Evolutionary conservation across 30 jellyfish, hydroid and myxozoan genomes (phyloP).

Genomic region (Aurelia sp.): DNA sequence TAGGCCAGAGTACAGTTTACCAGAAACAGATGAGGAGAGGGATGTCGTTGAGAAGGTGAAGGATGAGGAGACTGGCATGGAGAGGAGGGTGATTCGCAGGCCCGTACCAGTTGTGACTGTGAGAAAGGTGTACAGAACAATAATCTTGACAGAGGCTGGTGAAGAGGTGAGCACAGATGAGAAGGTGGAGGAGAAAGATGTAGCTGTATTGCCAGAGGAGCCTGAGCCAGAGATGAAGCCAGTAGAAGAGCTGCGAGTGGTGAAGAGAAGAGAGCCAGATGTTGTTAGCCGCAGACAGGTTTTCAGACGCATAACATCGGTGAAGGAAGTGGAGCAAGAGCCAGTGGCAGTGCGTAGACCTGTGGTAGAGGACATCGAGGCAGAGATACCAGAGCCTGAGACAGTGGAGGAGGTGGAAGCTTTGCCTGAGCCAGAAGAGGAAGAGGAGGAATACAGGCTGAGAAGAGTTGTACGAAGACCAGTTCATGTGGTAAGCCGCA

Average conservation of each 20-base stretch:
- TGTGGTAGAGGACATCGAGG: no score
- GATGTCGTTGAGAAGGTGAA: constrained; percentile 56
- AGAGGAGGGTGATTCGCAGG: constrained; percentile 74
- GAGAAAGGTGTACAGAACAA: constrained; percentile 80
- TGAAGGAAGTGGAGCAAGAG: constrained; percentile 69
- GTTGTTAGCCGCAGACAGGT: no score
- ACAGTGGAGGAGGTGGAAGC: no score
- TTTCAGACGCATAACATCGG: background rate
- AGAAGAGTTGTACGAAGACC: no score
- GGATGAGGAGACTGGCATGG: constrained; percentile 45
- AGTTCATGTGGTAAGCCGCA: no score
- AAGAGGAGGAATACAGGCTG: no score
- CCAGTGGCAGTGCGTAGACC: constrained; percentile 27
- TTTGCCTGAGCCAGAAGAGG: no score
- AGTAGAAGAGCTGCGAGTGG: constrained; percentile 39
- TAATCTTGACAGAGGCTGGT: constrained; percentile 45
- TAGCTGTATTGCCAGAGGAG: constrained; percentile 7
- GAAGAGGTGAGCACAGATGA: constrained; percentile 46
- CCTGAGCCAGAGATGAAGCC: constrained; percentile 1
- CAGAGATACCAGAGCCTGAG: no score
- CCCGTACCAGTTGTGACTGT: constrained; percentile 89
- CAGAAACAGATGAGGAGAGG: constrained; percentile 55
- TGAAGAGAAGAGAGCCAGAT: no score
- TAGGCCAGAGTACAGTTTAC: constrained; percentile 69
- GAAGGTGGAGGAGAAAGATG: constrained; percentile 6